phyloP scores from a whole-genome alignment of 2,797 vertebrate genomes.

The Manis javanica region DNA sequence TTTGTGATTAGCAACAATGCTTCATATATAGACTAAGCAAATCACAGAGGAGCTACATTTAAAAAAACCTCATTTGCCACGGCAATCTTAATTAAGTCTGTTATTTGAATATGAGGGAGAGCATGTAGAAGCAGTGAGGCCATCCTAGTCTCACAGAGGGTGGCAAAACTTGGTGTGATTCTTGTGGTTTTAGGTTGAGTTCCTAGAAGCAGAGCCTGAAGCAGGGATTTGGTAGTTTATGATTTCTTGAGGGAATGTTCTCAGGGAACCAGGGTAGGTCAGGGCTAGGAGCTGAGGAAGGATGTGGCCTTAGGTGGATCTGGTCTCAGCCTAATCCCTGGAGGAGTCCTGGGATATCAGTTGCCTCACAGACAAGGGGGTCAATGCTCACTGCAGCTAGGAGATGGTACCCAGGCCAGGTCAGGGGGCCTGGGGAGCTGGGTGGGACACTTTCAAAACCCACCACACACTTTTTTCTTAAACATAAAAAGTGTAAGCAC shows the following conservation, averaged over 20 bases:
- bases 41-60: not conserved
- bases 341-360: not conserved
- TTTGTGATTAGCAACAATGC: not conserved
- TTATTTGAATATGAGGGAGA: not conserved
- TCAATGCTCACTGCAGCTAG: not conserved
- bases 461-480: not conserved
- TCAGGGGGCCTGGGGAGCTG: not conserved
- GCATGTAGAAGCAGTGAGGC: not conserved
- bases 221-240: not conserved
- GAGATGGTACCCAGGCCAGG: not conserved
- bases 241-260: not conserved
- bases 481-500: not conserved
- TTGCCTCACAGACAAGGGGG: not conserved
- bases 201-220: not conserved
- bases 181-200: not conserved
- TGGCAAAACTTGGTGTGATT: not conserved
- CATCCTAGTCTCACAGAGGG: not conserved
- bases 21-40: not conserved
- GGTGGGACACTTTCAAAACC: not conserved
- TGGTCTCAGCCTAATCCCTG: not conserved
- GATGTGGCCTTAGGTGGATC: not conserved
- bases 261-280: not conserved
- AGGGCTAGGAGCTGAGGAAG: not conserved
- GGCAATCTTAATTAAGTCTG: not conserved
- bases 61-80: not conserved